A percentile compares a stretch with the other conserved stretches of the same genome.
Conservation (phyloP, 2,113 vertebrate species). For the Thunnus thynnus region DNA sequence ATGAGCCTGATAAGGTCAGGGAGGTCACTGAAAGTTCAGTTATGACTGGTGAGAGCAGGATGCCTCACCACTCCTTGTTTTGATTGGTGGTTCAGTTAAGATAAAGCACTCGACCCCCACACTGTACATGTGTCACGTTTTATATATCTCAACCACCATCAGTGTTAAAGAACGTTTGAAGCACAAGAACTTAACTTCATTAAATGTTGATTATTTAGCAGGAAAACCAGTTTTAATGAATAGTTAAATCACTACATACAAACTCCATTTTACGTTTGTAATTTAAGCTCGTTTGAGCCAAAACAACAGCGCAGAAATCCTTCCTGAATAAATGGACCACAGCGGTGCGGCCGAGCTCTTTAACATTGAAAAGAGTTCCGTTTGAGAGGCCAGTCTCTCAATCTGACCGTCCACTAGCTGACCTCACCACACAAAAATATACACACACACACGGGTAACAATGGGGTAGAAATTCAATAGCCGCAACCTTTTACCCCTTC, state of each 20-base stretch:
- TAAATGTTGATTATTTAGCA: too few species aligned
- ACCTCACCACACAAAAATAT: constrained; percentile 28
- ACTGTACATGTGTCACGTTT: neutral
- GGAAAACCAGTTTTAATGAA: too few species aligned
- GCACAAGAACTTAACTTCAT: too few species aligned
- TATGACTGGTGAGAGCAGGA: neutral
- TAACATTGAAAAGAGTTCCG: neutral
- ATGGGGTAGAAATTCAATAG: constrained; percentile 11
- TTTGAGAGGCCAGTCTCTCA: neutral
- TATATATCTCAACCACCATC: too few species aligned
- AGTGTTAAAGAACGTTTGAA: too few species aligned
- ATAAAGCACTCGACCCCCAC: neutral
- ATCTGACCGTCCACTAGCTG: neutral
- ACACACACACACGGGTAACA: neutral
- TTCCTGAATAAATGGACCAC: neutral
- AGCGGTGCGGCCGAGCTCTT: neutral
- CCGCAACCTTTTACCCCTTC: constrained; percentile 21
- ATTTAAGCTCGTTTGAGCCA: too few species aligned
- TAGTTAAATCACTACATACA: neutral
- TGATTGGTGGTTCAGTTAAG: neutral
- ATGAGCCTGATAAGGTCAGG: neutral
- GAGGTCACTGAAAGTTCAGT: neutral
- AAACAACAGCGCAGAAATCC: neutral
- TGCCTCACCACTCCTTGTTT: neutral
- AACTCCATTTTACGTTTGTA: neutral